Evolutionary conservation across 2,888 invertebrate genomes (phyloP).

Genomic region (Orthosia gracilis): DNA sequence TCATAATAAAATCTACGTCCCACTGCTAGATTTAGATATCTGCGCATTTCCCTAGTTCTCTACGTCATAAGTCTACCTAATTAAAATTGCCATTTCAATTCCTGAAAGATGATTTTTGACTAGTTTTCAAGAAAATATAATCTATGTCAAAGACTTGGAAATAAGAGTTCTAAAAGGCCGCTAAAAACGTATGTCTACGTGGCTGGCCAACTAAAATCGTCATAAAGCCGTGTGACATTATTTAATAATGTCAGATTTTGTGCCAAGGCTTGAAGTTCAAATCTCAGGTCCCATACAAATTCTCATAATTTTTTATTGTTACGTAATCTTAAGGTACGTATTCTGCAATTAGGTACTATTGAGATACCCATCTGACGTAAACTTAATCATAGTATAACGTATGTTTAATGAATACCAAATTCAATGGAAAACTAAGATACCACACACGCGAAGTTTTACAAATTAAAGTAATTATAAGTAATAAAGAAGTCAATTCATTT

Average conservation of each 20-base stretch:
- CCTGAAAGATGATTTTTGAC: not conserved
- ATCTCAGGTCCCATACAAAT: conserved; percentile 50
- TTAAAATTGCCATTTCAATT: not conserved
- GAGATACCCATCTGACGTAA: conserved; percentile 50
- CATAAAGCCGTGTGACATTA: conserved; percentile 7
- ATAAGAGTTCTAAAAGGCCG: not conserved
- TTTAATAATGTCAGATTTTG: conserved; percentile 18
- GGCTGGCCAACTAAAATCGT: conserved; percentile 13
- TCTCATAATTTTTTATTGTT: conserved; percentile 60
- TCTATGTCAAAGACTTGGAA: not conserved
- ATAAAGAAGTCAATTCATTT: conserved; percentile 38
- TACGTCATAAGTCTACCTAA: not conserved
- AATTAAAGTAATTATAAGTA: conserved; percentile 36
- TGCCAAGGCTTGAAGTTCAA: conserved; percentile 65
- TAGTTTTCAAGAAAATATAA: not conserved
- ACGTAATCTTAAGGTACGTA: conserved; percentile 22
- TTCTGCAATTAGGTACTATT: conserved; percentile 37
- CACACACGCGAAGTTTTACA: conserved; percentile 50
- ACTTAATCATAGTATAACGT: conserved; percentile 51
- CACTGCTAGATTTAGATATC: not conserved
- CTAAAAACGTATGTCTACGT: conserved; percentile 7
- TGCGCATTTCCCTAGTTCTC: not conserved
- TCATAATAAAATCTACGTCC: not conserved
- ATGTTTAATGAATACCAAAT: conserved; percentile 44
- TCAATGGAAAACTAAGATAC: conserved; percentile 38